Evolutionary conservation across 2,797 vertebrate species (phyloP), one percentile per base, ranked within the genome.

Genomic region (Bufotes viridis): DNA sequence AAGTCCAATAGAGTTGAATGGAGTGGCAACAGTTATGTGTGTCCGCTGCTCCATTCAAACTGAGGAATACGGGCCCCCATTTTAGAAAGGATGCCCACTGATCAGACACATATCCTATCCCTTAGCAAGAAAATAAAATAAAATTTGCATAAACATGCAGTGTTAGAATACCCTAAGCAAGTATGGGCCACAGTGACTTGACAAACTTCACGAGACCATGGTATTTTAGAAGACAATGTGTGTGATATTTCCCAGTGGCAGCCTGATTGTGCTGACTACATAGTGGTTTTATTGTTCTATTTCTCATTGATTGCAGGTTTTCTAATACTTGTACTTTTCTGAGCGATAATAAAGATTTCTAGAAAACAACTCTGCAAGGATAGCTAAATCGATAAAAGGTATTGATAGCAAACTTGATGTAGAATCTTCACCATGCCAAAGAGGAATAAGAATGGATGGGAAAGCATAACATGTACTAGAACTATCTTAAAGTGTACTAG

Each of bases 311-410:
- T 88, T 78, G 67, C 17, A 53, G 55, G 18, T 34, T 84, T 84
- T 88, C 61, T 65, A 84, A 84, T 88, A 84, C 67, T 81, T 8
- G 81, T 79, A 84, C 10, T 84, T 84, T 84, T 84, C 55, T 63
- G 74, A 83, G 82, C 74, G 42, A 69, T 80, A 80, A 84, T 88
- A 80, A 88, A 88, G 75, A 78, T 88, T 88, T 84, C 87, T 53
- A 42, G 22, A 65, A 80, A 88, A 88, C 74, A 63, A 69, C 49
- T 74, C 72, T 78, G 49, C 49, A 55, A 82, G 42, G 80, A 61
- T 58, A 84, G 65, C 75, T 70, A 55, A 81, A 79, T 70, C 26
- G 67, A 69, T 78, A 58, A 78, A 61, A 26, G 51, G 24, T 88
- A 84, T 84, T 84, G 87, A 84, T 76, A 88, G 29, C 5, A 55